Percentiles rank a stretch among this genome's conserved stretches.
Evolutionary conservation across 2,888 invertebrate species (phyloP).

Genomic region (Thereva nobilitata): DNA sequence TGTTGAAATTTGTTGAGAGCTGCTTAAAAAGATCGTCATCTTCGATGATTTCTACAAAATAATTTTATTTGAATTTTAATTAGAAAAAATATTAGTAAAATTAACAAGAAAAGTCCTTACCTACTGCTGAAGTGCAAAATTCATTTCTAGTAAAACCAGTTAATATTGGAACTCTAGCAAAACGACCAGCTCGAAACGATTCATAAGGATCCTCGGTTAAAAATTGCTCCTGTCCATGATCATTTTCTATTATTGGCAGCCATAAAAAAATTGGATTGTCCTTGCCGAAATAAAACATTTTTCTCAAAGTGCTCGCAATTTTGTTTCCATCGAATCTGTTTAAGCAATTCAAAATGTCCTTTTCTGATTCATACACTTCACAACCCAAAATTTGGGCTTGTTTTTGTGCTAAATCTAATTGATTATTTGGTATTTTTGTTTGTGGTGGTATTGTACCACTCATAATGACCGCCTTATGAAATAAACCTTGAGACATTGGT

Average conservation of each 20-base stretch:
- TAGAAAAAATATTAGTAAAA: not conserved
- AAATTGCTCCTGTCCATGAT: conserved; percentile 60
- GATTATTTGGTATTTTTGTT: conserved; percentile 53
- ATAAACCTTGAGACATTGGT: conserved; percentile 55
- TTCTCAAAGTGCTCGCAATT: conserved; percentile 43
- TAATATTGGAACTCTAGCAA: conserved; percentile 59
- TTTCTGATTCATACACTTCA: conserved; percentile 48
- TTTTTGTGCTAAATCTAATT: conserved; percentile 58
- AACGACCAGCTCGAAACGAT: conserved; percentile 55
- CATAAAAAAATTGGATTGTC: conserved; percentile 53
- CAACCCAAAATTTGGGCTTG: conserved; percentile 60
- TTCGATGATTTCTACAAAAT: conserved; percentile 46
- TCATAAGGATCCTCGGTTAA: conserved; percentile 58
- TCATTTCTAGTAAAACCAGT: conserved; percentile 61
- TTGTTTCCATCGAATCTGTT: conserved; percentile 47
- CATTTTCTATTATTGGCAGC: conserved; percentile 60
- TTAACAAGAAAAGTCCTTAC: conserved; percentile 49
- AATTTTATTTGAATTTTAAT: not conserved
- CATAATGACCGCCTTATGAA: conserved; percentile 62
- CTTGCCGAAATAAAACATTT: conserved; percentile 47
- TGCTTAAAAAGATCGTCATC: conserved; percentile 55
- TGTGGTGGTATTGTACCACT: conserved; percentile 57
- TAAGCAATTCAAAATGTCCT: conserved; percentile 59
- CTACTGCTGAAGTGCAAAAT: conserved; percentile 56
- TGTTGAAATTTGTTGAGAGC: conserved; percentile 59